Evolutionary conservation across 2,888 invertebrate species (phyloP).

Genomic region (Papilio demoleus): DNA sequence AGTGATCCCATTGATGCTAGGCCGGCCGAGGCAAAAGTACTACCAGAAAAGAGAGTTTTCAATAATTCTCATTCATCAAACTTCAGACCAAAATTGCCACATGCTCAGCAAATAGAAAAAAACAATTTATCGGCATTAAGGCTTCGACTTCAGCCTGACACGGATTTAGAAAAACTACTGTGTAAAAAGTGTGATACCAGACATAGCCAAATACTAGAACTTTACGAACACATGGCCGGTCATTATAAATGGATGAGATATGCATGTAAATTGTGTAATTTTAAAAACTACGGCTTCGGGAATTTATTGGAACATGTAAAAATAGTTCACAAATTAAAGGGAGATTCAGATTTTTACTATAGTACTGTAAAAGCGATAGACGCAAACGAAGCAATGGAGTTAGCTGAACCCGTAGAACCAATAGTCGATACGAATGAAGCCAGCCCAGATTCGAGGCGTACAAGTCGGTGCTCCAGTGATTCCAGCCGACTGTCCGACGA

Average conservation of each 20-base stretch:
- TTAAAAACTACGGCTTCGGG: conserved; percentile 85
- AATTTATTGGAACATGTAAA: conserved; percentile 87
- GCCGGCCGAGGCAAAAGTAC: conserved; percentile 28
- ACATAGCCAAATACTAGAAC: conserved; percentile 75
- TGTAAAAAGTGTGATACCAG: conserved; percentile 82
- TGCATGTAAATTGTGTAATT: conserved; percentile 89
- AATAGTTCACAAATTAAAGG: conserved; percentile 84
- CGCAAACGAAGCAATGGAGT: conserved; percentile 68
- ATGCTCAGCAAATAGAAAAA: conserved; percentile 68
- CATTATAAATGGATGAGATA: conserved; percentile 90
- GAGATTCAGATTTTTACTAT: conserved; percentile 78
- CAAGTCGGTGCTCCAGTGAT: conserved; percentile 76
- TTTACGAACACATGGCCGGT: conserved; percentile 85
- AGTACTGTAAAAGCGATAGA: conserved; percentile 77
- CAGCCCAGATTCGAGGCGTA: conserved; percentile 69
- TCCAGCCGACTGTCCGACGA: conserved; percentile 77
- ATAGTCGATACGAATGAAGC: conserved; percentile 57
- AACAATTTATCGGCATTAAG: conserved; percentile 70
- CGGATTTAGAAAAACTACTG: conserved; percentile 67
- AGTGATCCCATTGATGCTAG: conserved; percentile 23
- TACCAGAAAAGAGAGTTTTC: conserved; percentile 38
- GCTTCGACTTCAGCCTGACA: conserved; percentile 66
- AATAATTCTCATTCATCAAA: conserved; percentile 40
- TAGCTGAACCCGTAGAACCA: conserved; percentile 61
- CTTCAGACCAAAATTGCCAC: conserved; percentile 59